Evolutionary conservation across 2,113 vertebrate genomes (phyloP).

Genomic region (Sardina pilchardus): DNA sequence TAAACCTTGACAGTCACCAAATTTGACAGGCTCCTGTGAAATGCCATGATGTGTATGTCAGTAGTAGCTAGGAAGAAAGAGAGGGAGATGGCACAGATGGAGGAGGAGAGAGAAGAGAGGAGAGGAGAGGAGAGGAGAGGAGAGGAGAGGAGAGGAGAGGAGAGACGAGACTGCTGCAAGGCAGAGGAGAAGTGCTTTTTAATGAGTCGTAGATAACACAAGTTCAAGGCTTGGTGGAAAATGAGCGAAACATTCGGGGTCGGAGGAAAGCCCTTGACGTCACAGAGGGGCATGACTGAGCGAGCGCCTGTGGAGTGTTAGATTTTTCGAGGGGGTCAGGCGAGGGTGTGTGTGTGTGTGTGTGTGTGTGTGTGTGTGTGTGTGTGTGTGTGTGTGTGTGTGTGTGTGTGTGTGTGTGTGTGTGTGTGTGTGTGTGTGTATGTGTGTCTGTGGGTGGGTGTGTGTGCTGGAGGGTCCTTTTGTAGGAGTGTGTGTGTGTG

Average conservation of each 20-base stretch:
- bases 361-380: not conserved
- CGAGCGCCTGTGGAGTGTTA: not conserved
- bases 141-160: too few relatives aligned
- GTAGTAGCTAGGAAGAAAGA: not conserved
- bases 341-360: not conserved
- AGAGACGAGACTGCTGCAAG: not conserved
- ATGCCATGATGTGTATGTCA: not conserved
- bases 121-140: too few relatives aligned
- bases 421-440: not conserved
- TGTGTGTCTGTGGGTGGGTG: too few relatives aligned
- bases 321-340: not conserved
- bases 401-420: not conserved
- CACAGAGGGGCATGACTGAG: not conserved
- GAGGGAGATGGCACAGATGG: not conserved
- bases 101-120: not conserved
- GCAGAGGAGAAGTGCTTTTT: not conserved
- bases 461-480: not conserved
- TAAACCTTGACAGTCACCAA: not conserved
- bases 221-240: slow-evolving; percentile 2
- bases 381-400: slow-evolving; percentile 10
- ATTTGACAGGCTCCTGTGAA: not conserved
- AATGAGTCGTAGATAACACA: not conserved
- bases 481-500: slow-evolving; percentile 1
- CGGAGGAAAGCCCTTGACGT: not conserved
- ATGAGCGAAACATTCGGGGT: not conserved